Conservation (phyloP, 1,140 invertebrate genomes). For the Drosophila pseudoobscura region DNA sequence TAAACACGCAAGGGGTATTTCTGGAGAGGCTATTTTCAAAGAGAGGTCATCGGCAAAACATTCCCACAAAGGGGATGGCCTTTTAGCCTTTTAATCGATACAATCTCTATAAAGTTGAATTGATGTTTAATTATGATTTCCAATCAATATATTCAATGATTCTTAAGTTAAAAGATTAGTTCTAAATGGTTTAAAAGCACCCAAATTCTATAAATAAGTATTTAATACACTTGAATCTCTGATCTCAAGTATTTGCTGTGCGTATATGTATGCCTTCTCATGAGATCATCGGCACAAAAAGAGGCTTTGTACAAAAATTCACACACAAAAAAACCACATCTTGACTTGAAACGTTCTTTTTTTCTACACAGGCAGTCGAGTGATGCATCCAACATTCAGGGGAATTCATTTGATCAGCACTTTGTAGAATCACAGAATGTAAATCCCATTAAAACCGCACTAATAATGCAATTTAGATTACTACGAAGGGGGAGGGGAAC, state of each 20-base stretch:
- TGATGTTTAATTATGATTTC: no score
- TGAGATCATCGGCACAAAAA: conserved; percentile 54
- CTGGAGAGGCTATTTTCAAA: conserved; percentile 10
- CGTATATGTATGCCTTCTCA: conserved; percentile 14
- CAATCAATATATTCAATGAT: no score
- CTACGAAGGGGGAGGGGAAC: no score
- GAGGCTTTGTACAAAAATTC: conserved; percentile 9
- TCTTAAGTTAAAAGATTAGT: no score
- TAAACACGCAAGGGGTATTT: conserved; percentile 49
- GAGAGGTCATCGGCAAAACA: conserved; percentile 10
- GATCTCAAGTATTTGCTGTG: conserved; percentile 19
- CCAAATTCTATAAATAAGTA: conserved; percentile 46
- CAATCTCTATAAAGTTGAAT: no score
- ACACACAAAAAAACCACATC: conserved; percentile 20
- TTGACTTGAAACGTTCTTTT: background rate
- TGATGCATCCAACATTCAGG: no score
- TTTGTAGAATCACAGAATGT: no score
- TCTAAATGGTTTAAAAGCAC: background rate
- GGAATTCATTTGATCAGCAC: no score
- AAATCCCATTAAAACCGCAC: no score
- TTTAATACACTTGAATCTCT: conserved; percentile 21
- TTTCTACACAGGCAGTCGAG: no score
- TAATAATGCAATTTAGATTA: no score
- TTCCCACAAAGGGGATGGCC: background rate
- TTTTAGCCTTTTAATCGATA: background rate